Evolutionary conservation across 2,797 vertebrate species (phyloP).

Genomic region (Ispidina lecontei): DNA sequence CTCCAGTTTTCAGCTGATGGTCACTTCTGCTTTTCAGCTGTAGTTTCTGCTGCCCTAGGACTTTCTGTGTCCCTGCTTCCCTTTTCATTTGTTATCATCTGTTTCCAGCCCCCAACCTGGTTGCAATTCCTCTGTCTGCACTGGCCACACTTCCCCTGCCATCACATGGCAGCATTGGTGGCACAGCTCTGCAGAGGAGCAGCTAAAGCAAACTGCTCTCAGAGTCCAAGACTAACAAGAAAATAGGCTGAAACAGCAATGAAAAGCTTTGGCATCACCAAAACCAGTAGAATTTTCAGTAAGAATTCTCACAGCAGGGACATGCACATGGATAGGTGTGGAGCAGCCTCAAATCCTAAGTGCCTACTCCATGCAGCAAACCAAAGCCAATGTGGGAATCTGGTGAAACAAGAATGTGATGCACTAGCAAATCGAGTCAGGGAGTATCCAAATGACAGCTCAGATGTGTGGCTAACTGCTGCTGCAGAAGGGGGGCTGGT

Average conservation of each 20-base stretch:
- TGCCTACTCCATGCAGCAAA: background rate
- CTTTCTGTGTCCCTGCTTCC: slow-evolving; percentile 22
- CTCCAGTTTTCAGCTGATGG: background rate
- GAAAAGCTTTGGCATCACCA: background rate
- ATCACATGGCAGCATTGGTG: background rate
- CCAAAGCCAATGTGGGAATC: fast-evolving
- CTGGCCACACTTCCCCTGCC: background rate
- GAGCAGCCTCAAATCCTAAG: background rate
- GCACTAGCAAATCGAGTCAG: background rate
- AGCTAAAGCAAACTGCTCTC: background rate
- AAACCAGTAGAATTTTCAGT: background rate
- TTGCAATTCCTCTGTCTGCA: background rate
- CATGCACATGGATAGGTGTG: background rate
- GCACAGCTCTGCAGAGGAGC: background rate
- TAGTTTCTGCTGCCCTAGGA: background rate
- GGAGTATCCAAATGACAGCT: background rate
- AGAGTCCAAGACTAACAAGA: background rate
- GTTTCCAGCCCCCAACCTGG: background rate
- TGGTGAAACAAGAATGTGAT: fast-evolving
- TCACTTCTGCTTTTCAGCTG: slow-evolving; percentile 18
- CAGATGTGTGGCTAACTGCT: background rate
- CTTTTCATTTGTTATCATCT: slow-evolving; percentile 3
- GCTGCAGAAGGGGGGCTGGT: background rate
- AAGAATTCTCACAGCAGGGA: background rate
- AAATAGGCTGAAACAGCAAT: background rate